Evolutionary conservation across 2,113 vertebrate genomes (phyloP).

Genomic region (Gymnorhina tibicen): DNA sequence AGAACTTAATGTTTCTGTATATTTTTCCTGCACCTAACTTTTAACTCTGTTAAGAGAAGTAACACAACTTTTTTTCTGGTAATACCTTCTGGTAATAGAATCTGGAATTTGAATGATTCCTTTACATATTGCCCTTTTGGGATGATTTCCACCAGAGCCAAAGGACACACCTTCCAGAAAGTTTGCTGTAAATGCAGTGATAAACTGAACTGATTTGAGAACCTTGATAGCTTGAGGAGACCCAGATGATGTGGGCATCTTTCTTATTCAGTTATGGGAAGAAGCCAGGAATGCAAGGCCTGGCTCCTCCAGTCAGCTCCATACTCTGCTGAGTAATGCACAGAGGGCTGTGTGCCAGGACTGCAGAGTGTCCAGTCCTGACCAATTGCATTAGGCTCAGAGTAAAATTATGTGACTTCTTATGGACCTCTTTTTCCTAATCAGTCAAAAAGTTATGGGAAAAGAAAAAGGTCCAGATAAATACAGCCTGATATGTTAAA

Average conservation of each 20-base stretch:
- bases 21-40: neutral
- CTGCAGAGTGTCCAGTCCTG: neutral
- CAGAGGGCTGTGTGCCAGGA: constrained; percentile 2
- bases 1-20: neutral
- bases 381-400: neutral
- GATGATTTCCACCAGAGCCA: neutral
- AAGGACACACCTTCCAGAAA: neutral
- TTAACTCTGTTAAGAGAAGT: neutral
- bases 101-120: neutral
- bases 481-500: neutral
- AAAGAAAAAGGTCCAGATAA: neutral
- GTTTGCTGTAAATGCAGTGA: neutral
- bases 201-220: neutral
- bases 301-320: neutral
- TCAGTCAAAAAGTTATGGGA: neutral
- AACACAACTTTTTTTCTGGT: neutral
- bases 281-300: neutral
- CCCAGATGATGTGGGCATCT: neutral
- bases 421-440: neutral
- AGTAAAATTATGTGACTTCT: neutral
- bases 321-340: constrained; percentile 26
- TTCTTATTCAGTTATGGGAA: neutral
- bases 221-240: neutral
- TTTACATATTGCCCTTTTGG: neutral
- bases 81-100: neutral